phyloP scores from a whole-genome alignment of 2,797 vertebrate species.

The Phoxinus dragarum region DNA sequence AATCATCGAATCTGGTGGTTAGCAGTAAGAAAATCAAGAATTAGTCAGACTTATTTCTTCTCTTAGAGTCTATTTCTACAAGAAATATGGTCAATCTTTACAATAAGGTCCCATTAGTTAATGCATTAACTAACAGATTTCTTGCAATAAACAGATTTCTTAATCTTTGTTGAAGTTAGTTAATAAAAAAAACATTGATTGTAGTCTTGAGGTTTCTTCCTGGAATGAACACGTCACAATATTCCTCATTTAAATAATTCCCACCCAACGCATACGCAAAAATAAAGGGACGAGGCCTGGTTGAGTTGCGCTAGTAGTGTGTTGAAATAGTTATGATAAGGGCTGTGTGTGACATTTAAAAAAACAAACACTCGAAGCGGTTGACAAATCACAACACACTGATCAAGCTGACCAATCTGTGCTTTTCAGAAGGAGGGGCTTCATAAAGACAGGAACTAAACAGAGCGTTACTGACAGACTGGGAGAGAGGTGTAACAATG shows the following conservation, averaged over 20 bases:
- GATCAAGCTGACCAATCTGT: background rate
- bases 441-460: background rate
- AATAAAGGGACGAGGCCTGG: background rate
- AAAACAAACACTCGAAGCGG: background rate
- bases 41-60: background rate
- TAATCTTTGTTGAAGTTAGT: background rate
- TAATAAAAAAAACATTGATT: background rate
- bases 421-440: background rate
- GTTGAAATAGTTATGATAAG: background rate
- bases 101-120: background rate
- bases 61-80: background rate
- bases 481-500: background rate
- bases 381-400: background rate
- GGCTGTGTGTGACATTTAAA: background rate
- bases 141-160: background rate
- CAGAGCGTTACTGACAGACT: background rate
- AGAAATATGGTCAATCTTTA: background rate
- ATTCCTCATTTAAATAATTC: background rate
- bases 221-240: background rate
- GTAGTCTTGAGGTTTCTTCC: background rate
- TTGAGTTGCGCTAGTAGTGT: background rate
- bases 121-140: background rate
- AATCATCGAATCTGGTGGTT: conserved; percentile 92
- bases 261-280: background rate
- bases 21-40: background rate